Evolutionary conservation across 2,113 vertebrate genomes (phyloP).

Genomic region (Fulica atra): DNA sequence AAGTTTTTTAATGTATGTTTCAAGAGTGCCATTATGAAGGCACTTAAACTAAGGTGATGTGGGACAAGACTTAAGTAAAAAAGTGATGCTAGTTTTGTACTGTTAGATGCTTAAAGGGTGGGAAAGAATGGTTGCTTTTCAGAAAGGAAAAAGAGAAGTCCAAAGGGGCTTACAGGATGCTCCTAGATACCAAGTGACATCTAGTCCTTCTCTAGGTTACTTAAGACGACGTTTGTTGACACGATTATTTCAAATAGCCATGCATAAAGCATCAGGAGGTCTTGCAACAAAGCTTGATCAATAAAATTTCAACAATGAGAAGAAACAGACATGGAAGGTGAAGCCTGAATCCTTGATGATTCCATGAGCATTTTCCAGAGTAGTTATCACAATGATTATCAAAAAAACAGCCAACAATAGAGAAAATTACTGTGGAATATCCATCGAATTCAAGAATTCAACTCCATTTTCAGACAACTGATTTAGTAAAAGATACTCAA

Average conservation of each 20-base stretch:
- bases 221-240: background rate
- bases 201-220: background rate
- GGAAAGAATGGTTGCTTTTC: background rate
- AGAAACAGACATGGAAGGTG: background rate
- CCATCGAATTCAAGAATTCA: background rate
- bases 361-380: background rate
- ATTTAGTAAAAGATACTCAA: background rate
- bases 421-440: background rate
- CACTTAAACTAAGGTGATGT: background rate
- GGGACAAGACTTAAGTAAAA: background rate
- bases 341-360: background rate
- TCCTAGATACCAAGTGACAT: background rate
- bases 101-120: background rate
- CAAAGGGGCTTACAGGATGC: background rate
- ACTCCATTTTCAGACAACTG: background rate
- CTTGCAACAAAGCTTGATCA: background rate
- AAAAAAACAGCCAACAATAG: background rate
- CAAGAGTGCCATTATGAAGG: background rate
- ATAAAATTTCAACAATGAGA: background rate
- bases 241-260: background rate
- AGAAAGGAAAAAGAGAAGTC: background rate
- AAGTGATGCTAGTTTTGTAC: background rate
- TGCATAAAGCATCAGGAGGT: background rate
- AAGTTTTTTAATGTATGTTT: background rate
- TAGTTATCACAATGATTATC: background rate